Evolutionary conservation across 2,113 vertebrate genomes (phyloP), one percentile per base, ranked within the genome.

Genomic region (Anhinga anhinga): DNA sequence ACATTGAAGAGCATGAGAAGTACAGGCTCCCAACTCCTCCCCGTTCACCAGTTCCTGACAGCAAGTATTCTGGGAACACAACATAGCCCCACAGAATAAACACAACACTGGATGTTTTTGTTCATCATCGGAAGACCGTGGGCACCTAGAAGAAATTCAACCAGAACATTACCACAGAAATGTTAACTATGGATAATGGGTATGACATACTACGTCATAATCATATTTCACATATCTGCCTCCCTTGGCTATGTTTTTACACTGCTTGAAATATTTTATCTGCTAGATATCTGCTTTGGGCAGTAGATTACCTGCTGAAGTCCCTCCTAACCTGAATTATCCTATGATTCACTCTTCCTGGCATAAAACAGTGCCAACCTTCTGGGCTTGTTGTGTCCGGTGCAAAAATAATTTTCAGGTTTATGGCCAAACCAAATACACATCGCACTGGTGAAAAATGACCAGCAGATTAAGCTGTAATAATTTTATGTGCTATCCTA

Each of bases 61-160:
- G 97, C 99, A 99, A 65, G 97, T 97, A 94, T 99, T 99, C 98
- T 99, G 99, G 81, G 99, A 99, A 97, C 99, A 99, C 47, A 99
- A 97, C 98, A 99, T 99, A 49, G 98, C 97, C 53, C 99, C 99
- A 86, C 99, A 99, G 84, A 99, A 99, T 94, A 99, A 98, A 96
- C 99, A 99, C 87, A 99, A 97, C 3, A 99, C 99, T 23, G 99
- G 99, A 90, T 99, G 99, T 93, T 99, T 99, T 53, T 98, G 98
- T 76, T 99, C 99, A 79, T 99, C 99, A 38, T 99, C 99, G 61
- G 98, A 98, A 36, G 99, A 99, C 52, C 99, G 99, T 8, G 99
- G 99, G 93, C 99, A 99, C 93, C 99, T 99, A 82, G 38, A 52
- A 84, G 71, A 52, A 84, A 69, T 1, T n/a, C 59, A 81, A 80